These are phyloP conservation scores for Rhagonycha fulva DNA, from an alignment of 2,888 invertebrate species.

Conservation along the genomic window DNA sequence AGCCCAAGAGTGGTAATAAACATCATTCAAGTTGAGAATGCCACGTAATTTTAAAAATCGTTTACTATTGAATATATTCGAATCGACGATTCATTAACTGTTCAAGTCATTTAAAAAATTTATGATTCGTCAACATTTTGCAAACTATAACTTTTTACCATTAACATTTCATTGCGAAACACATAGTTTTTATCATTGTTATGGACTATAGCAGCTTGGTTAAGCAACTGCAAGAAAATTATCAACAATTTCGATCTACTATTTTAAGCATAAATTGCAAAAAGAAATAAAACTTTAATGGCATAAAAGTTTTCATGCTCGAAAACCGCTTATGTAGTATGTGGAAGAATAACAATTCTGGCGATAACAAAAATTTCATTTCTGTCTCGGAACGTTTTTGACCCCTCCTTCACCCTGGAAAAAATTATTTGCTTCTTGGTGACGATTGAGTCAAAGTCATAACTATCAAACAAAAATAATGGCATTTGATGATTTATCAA, in stretches of 20 bases:
- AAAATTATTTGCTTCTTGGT: no score
- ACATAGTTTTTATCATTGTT: not conserved
- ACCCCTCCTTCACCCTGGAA: no score
- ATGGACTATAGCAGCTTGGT: not conserved
- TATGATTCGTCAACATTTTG: not conserved
- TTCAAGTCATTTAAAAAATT: not conserved
- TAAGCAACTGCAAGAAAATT: not conserved
- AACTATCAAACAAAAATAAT: no score
- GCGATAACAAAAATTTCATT: no score
- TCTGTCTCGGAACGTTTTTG: no score
- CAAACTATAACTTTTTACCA: not conserved
- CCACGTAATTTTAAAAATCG: not conserved
- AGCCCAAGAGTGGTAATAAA: not conserved
- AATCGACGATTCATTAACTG: not conserved
- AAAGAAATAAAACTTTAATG: not conserved
- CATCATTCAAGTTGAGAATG: not conserved
- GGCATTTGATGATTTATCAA: no score
- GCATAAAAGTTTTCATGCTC: not conserved
- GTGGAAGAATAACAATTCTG: not conserved
- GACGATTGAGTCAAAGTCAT: no score
- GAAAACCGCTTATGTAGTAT: not conserved
- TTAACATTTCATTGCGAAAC: not conserved
- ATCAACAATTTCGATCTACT: not conserved
- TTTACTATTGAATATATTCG: not conserved
- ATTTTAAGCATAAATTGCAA: not conserved